These are phyloP conservation scores for Drosophila acutilabella DNA, from an alignment of 2,888 invertebrate genomes.

Conservation along the genomic window DNA sequence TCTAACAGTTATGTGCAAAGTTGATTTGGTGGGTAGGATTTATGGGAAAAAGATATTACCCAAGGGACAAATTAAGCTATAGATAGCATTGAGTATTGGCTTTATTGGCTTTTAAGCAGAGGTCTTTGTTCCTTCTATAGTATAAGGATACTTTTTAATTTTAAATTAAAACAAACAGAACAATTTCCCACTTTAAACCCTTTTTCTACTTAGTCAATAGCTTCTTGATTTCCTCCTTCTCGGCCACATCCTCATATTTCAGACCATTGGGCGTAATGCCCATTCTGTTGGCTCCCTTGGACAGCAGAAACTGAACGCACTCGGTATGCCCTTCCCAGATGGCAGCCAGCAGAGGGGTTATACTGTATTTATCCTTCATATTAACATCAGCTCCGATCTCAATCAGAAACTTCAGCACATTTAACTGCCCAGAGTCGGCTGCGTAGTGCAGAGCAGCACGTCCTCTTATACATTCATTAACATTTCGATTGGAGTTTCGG, in stretches of 20 bases:
- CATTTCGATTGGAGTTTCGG: constrained; percentile 85
- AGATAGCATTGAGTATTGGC: not conserved
- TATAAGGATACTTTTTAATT: no score
- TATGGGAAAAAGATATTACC: constrained; percentile 16
- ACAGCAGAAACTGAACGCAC: constrained; percentile 94
- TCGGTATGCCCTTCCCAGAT: constrained; percentile 98
- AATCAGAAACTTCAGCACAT: constrained; percentile 94
- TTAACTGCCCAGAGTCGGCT: constrained; percentile 97
- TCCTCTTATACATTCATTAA: constrained; percentile 94
- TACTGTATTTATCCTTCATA: constrained; percentile 97
- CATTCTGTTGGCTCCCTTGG: constrained; percentile 86
- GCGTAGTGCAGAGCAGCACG: constrained; percentile 96
- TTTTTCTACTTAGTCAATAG: constrained; percentile 17
- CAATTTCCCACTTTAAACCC: not conserved
- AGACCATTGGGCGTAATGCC: constrained; percentile 46
- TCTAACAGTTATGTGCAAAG: constrained; percentile 1
- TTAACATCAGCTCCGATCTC: constrained; percentile 96
- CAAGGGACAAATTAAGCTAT: constrained; percentile 14
- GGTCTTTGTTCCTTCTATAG: no score
- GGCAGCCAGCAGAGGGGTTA: constrained; percentile 96
- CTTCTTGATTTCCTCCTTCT: constrained; percentile 52
- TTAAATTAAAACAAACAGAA: no score
- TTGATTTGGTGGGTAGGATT: constrained; percentile 14
- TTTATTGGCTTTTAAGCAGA: no score
- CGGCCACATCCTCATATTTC: constrained; percentile 48